Evolutionary conservation across 2,888 invertebrate genomes (phyloP).

Genomic region (Caenorhabditis sinica): DNA sequence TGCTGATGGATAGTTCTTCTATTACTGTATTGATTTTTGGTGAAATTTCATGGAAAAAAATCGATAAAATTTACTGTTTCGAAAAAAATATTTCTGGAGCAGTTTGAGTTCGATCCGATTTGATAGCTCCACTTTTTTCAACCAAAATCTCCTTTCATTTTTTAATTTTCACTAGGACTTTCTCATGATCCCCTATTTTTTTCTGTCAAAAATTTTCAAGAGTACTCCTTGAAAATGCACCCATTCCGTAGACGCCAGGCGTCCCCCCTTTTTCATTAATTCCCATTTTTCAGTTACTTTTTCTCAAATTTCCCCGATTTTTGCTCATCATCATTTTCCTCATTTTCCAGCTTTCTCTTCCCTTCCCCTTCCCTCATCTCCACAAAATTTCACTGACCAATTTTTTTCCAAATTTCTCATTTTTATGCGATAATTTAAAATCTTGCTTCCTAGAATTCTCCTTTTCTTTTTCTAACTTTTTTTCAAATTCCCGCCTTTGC

Average conservation of each 20-base stretch:
- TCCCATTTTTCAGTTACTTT: neutral
- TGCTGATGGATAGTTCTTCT: conserved; percentile 4
- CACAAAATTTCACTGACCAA: conserved; percentile 2
- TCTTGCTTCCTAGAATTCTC: neutral
- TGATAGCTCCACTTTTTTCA: neutral
- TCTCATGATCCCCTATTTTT: neutral
- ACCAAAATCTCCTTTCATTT: neutral
- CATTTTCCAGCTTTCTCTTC: too few species aligned
- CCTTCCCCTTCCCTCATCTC: too few species aligned
- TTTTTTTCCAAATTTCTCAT: neutral
- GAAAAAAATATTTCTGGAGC: neutral
- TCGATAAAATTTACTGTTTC: neutral
- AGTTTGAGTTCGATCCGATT: neutral
- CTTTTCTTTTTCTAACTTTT: neutral
- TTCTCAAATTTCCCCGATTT: neutral
- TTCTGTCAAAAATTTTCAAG: neutral
- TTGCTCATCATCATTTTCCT: neutral
- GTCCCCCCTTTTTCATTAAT: neutral
- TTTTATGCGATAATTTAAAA: neutral
- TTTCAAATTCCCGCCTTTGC: neutral
- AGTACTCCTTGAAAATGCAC: neutral
- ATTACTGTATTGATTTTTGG: conserved; percentile 3
- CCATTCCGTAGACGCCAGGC: neutral
- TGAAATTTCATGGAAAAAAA: neutral
- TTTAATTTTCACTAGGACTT: neutral